phyloP scores from a whole-genome alignment of 2,113 vertebrate genomes.

The Emydocephalus ijimae region DNA sequence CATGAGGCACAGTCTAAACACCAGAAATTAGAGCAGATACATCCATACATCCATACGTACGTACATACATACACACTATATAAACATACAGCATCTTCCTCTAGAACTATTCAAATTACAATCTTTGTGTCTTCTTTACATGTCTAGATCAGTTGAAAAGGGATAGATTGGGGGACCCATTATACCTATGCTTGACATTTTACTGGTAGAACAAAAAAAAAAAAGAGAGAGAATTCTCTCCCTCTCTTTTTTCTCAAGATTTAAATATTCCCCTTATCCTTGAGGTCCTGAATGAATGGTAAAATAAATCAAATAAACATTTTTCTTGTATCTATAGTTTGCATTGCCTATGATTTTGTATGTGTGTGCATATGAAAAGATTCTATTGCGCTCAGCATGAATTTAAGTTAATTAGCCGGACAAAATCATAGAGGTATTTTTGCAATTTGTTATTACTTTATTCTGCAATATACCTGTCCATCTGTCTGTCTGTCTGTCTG shows the following conservation, averaged over 20 bases:
- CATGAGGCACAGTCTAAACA: neutral
- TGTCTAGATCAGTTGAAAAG: neutral
- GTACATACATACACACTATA: neutral
- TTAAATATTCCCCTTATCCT: neutral
- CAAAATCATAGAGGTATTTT: neutral
- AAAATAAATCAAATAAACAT: neutral
- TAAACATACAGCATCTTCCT: neutral
- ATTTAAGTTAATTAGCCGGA: neutral
- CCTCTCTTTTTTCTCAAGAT: neutral
- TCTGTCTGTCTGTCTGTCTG: neutral
- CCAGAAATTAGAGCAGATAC: neutral
- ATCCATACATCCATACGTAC: neutral
- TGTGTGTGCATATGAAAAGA: neutral
- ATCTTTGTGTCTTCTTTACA: neutral
- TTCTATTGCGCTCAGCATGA: neutral
- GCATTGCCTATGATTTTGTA: neutral
- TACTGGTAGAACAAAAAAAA: neutral
- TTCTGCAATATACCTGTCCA: neutral
- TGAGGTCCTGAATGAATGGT: neutral
- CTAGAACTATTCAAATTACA: neutral
- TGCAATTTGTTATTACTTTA: neutral
- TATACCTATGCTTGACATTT: neutral
- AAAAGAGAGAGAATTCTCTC: neutral
- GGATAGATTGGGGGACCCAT: neutral
- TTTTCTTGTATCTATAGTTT: neutral